Percentiles rank a stretch among this genome's conserved stretches.
phyloP scores from a whole-genome alignment of 2,888 invertebrate genomes.

The Callimorpha dominula region DNA sequence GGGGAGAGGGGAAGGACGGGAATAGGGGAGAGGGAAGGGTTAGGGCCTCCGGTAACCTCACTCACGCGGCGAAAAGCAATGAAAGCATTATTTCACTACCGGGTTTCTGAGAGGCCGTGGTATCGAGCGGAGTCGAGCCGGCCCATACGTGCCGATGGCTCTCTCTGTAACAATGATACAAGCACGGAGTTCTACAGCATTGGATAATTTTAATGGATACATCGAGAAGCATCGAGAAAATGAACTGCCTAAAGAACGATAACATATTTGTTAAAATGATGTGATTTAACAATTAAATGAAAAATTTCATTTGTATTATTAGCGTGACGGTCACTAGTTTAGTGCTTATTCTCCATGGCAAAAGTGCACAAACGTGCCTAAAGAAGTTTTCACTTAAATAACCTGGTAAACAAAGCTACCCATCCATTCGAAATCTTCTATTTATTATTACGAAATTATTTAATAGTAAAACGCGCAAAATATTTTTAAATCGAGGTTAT shows the following conservation, averaged over 20 bases:
- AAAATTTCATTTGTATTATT: too few relatives aligned
- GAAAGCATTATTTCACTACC: too few relatives aligned
- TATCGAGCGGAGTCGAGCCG: too few relatives aligned
- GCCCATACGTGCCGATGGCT: too few relatives aligned
- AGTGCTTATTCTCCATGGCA: too few relatives aligned
- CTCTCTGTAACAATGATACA: constrained; percentile 7
- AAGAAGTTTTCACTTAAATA: background rate
- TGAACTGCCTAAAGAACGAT: constrained; percentile 12
- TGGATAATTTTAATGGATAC: constrained; percentile 11
- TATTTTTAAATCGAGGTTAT: background rate
- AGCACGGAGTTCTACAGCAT: background rate
- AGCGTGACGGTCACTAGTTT: too few relatives aligned
- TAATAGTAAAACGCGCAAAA: background rate
- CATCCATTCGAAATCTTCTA: background rate
- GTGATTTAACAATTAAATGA: background rate
- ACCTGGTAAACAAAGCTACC: background rate
- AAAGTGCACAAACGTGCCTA: too few relatives aligned
- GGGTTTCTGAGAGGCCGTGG: too few relatives aligned
- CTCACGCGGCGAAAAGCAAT: too few relatives aligned
- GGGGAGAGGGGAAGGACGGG: too few relatives aligned
- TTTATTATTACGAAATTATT: background rate
- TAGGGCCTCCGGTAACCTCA: too few relatives aligned
- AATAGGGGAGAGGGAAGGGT: too few relatives aligned
- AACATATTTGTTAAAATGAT: background rate
- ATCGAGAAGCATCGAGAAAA: constrained; percentile 2